Conservation (phyloP, 1,140 invertebrate genomes). For the Pectinophora gossypiella region DNA sequence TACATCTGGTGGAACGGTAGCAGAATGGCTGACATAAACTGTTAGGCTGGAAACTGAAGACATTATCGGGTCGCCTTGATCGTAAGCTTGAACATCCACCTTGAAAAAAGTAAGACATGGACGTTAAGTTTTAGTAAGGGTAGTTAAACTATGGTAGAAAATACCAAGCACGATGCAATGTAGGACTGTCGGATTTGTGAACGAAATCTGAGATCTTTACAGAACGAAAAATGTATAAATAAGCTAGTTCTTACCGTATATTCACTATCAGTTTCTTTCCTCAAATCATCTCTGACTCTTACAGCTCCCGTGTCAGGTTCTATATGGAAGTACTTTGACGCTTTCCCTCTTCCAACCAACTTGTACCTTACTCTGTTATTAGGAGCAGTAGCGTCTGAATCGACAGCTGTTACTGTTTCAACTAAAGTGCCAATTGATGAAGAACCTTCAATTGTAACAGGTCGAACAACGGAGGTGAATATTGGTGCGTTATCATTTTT, state of each 20-base stretch:
- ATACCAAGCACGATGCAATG: too few relatives aligned
- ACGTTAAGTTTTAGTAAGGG: too few relatives aligned
- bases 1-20: conserved; percentile 72
- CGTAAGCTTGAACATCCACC: conserved; percentile 90
- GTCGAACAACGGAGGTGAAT: conserved; percentile 87
- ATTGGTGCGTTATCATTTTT: conserved; percentile 90
- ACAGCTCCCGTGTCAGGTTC: conserved; percentile 88
- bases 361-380: conserved; percentile 89
- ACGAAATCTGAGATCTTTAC: too few relatives aligned
- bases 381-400: conserved; percentile 88
- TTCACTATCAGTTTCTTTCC: conserved; percentile 89
- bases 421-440: conserved; percentile 87
- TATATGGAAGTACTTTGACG: conserved; percentile 89
- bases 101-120: conserved; percentile 27
- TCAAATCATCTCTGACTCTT: conserved; percentile 86
- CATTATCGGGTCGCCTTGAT: conserved; percentile 89
- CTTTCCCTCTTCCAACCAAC: conserved; percentile 86
- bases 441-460: conserved; percentile 89
- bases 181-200: too few relatives aligned
- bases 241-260: conserved; percentile 77
- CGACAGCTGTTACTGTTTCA: conserved; percentile 85
- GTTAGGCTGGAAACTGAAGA: conserved; percentile 87
- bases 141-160: too few relatives aligned
- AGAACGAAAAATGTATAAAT: too few relatives aligned
- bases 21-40: conserved; percentile 88